These are phyloP conservation scores for Sebastes iracundus DNA, from an alignment of 2,797 vertebrate species.

Conservation along the genomic window DNA sequence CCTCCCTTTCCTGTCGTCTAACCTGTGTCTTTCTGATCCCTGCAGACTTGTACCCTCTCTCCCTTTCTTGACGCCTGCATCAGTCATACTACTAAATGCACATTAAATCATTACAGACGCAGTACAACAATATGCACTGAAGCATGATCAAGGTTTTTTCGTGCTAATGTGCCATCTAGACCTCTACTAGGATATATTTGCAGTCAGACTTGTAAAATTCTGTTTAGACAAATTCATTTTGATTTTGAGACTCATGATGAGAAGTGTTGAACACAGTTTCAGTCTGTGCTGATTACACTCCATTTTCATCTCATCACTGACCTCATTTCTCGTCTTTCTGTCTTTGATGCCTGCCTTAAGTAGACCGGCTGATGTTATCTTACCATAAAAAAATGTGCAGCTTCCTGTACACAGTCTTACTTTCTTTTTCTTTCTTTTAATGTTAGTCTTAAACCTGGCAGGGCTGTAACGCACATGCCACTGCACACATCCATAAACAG, in stretches of 20 bases:
- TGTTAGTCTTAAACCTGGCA: background rate
- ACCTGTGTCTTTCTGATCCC: background rate
- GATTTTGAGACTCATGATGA: conserved; percentile 33
- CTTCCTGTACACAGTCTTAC: background rate
- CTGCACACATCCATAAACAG: background rate
- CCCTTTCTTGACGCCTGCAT: background rate
- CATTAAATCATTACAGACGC: conserved; percentile 6
- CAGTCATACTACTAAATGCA: conserved; percentile 4
- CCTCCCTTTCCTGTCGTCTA: background rate
- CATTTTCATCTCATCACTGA: conserved; percentile 48
- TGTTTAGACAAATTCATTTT: conserved; percentile 16
- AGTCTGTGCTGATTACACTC: conserved; percentile 39
- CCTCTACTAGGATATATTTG: background rate
- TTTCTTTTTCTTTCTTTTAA: background rate
- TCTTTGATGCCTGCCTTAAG: conserved; percentile 24
- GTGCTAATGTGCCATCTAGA: conserved; percentile 5
- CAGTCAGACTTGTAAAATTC: conserved; percentile 18
- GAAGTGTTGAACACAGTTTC: conserved; percentile 17
- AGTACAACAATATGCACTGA: background rate
- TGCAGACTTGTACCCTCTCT: background rate
- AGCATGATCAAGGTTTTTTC: conserved; percentile 6
- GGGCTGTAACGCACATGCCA: background rate
- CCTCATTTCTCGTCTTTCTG: conserved; percentile 39
- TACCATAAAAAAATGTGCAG: background rate
- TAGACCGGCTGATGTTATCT: conserved; percentile 18